A percentile compares a stretch with the other conserved stretches of the same genome.
phyloP scores from a whole-genome alignment of 2,113 vertebrate species.

The Onychostoma macrolepis region DNA sequence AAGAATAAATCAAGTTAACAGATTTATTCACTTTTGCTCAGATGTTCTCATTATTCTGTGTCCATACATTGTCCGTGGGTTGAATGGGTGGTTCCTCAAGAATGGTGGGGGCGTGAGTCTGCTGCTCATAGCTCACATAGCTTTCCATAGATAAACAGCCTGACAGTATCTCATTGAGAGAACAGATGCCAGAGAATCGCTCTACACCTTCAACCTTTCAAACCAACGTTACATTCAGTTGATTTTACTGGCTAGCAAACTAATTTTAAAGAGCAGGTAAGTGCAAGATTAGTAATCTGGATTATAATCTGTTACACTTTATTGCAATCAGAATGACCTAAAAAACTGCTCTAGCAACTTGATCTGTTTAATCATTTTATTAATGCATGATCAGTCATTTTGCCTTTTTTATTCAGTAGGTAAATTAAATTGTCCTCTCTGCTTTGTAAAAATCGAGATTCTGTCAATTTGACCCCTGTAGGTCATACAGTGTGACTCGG shows the following conservation, averaged over 20 bases:
- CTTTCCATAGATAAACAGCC: conserved; percentile 36
- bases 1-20: background rate
- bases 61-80: background rate
- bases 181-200: conserved; percentile 14
- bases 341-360: background rate
- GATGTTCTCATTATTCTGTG: background rate
- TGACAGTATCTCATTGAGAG: conserved; percentile 10
- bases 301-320: background rate
- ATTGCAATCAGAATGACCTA: background rate
- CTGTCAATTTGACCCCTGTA: background rate
- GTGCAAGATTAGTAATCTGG: background rate
- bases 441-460: background rate
- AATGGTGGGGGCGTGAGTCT: conserved; percentile 25
- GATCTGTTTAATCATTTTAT: background rate
- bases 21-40: background rate
- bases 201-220: conserved; percentile 8
- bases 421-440: background rate
- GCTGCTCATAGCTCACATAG: conserved; percentile 21
- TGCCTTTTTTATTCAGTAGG: background rate
- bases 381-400: background rate
- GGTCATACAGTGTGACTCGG: background rate
- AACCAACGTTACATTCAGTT: background rate
- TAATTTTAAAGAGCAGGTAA: conserved; percentile 2
- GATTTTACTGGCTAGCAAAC: background rate
- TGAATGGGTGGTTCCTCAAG: background rate